Evolutionary conservation across 2,888 invertebrate genomes (phyloP), one percentile per base, ranked within the genome.

Genomic region (Yponomeuta cagnagella): DNA sequence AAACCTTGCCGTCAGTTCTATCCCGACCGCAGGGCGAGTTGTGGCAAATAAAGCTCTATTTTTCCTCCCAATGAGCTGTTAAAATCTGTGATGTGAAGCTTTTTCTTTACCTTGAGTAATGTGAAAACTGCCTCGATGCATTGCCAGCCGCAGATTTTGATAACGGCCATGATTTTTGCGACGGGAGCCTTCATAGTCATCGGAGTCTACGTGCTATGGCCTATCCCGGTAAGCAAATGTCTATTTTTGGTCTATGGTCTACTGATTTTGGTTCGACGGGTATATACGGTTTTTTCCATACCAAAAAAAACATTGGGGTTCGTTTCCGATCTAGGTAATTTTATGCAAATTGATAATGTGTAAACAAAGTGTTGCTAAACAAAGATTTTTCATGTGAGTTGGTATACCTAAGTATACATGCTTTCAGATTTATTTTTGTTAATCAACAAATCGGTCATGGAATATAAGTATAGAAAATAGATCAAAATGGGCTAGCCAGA

Each of bases 151-250:
- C 76, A 77, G 72, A 74, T 81, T 74, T 58, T 58, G 74, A 81
- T 73, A 75, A 78, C 52, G 76, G 80, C 77, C 77, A 88, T 89
- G 87, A 76, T 83, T 79, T 81, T 82, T 76, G 78, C 81, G 77
- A 78, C 83, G 73, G 73, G 83, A 75, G 80, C 81, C 79, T 79
- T 85, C 76, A 78, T 78, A 73, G 74, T 83, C 72, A 74, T 86
- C 72, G 85, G 82, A 72, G 63, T 70, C 37, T 33, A 9, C 30
- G 4, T 70, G 4, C 2, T 70, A 9, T 63, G 43, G 63, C 70
- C 70, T 33, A 30, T 30, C n/a, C 33, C 37, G 63, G 70, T 70
- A 70, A 70, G 37, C 52, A 8, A 5, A 8, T 43, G 43, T 43
- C 43, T 58, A 58, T 15, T 12, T 58, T 12, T 52, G 52, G 43